phyloP scores from a whole-genome alignment of 2,888 invertebrate genomes.

The Tholera decimalis region DNA sequence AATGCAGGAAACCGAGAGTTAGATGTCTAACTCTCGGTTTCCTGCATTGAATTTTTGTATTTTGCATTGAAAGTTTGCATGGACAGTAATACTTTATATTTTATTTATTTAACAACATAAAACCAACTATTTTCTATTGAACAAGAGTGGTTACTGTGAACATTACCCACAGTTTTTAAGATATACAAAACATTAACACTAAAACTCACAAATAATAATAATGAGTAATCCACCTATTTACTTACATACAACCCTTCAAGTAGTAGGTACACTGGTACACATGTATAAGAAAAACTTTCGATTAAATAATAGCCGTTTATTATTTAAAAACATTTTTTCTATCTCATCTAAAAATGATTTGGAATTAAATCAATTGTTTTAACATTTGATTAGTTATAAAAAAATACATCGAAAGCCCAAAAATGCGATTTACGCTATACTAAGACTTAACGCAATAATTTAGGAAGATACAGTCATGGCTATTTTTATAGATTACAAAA shows the following conservation, averaged over 20 bases:
- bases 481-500: slow-evolving; percentile 34
- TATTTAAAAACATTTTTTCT: slow-evolving; percentile 5
- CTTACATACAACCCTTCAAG: slow-evolving; percentile 46
- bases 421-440: slow-evolving; percentile 13
- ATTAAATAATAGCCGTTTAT: slow-evolving; percentile 15
- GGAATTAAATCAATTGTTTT: slow-evolving; percentile 12
- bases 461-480: slow-evolving; percentile 48
- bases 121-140: slow-evolving; percentile 13
- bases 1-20: slow-evolving; percentile 5
- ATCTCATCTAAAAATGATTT: slow-evolving; percentile 14
- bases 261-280: slow-evolving; percentile 30
- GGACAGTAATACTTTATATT: slow-evolving; percentile 55
- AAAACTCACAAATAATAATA: slow-evolving; percentile 28
- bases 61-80: too few species aligned
- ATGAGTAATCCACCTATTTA: slow-evolving; percentile 27
- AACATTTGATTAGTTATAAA: slow-evolving; percentile 20
- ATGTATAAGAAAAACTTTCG: slow-evolving; percentile 4
- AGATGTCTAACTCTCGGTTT: too few species aligned
- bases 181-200: slow-evolving; percentile 16
- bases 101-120: slow-evolving; percentile 14
- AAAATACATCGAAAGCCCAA: slow-evolving; percentile 33
- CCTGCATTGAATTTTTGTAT: too few species aligned
- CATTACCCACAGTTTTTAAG: neutral
- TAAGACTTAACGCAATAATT: slow-evolving; percentile 23
- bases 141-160: slow-evolving; percentile 16